Conservation (phyloP, 2,888 invertebrate genomes). For the Sclerodermus sp. region DNA sequence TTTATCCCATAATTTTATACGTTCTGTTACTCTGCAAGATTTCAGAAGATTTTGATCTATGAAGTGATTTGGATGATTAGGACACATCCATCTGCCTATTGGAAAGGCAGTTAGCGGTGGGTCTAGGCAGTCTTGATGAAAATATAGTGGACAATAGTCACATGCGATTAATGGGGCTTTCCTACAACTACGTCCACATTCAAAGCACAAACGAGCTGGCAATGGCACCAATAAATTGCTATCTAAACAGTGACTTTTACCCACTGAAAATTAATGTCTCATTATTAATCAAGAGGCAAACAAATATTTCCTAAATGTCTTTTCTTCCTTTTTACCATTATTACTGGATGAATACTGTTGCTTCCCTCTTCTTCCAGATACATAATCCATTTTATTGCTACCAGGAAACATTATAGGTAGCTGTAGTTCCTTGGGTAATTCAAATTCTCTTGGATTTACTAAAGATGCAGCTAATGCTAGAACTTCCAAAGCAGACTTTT, state of each 20-base stretch:
- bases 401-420: conserved; percentile 80
- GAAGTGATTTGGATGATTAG: conserved; percentile 90
- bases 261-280: conserved; percentile 28
- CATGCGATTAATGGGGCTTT: conserved; percentile 85
- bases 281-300: conserved; percentile 5
- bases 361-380: conserved; percentile 45
- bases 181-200: conserved; percentile 82
- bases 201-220: conserved; percentile 82
- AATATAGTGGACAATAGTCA: conserved; percentile 89
- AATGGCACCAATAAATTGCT: conserved; percentile 66
- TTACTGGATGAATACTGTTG: conserved; percentile 36
- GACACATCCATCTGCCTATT: conserved; percentile 95
- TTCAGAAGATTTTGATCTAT: conserved; percentile 81
- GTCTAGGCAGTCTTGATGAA: conserved; percentile 91
- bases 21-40: conserved; percentile 81
- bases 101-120: conserved; percentile 90
- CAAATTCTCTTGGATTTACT: conserved; percentile 89
- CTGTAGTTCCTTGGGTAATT: conserved; percentile 79
- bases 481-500: conserved; percentile 69
- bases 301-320: not conserved
- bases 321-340: conserved; percentile 30
- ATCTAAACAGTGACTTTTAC: conserved; percentile 53
- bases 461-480: conserved; percentile 80
- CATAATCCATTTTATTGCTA: conserved; percentile 70
- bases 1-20: conserved; percentile 85